Evolutionary conservation across 2,113 vertebrate species (phyloP).

Genomic region (Clinocottus analis): DNA sequence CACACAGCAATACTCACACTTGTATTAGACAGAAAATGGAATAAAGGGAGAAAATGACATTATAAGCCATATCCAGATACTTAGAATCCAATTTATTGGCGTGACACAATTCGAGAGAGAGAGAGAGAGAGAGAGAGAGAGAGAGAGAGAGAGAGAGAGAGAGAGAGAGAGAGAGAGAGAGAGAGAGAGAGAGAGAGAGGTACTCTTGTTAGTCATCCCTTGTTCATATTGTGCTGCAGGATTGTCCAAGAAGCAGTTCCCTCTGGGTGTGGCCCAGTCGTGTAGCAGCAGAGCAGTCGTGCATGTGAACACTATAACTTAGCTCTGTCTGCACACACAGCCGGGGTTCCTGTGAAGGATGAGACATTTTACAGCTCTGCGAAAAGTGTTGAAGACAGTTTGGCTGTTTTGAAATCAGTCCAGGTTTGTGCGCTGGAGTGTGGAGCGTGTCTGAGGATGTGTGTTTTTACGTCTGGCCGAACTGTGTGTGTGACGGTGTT

Average conservation of each 20-base stretch:
- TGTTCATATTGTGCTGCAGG: slow-evolving; percentile 40
- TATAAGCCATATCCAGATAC: slow-evolving; percentile 66
- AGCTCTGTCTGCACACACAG: neutral
- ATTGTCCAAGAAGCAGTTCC: slow-evolving; percentile 33
- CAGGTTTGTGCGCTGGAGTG: slow-evolving; percentile 5
- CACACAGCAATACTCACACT: slow-evolving; percentile 19
- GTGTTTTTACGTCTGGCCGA: slow-evolving; percentile 8
- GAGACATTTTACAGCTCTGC: neutral
- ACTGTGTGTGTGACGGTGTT: slow-evolving; percentile 1
- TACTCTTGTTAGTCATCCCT: slow-evolving; percentile 15
- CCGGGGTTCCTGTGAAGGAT: neutral
- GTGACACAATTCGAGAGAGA: slow-evolving; percentile 43
- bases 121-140: slow-evolving; percentile 12
- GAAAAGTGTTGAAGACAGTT: slow-evolving; percentile 4
- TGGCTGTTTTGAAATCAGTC: slow-evolving; percentile 15
- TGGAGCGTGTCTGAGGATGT: neutral
- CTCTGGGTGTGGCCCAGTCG: slow-evolving; percentile 54
- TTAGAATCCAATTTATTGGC: slow-evolving; percentile 49
- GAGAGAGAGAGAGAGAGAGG: slow-evolving; percentile 15
- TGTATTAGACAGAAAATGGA: slow-evolving; percentile 54
- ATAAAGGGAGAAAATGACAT: slow-evolving; percentile 65
- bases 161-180: slow-evolving; percentile 8
- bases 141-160: slow-evolving; percentile 9
- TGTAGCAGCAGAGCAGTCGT: slow-evolving; percentile 35
- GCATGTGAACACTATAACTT: slow-evolving; percentile 31